Conservation (phyloP, 1,140 invertebrate species). For the Asbolus verrucosus region DNA sequence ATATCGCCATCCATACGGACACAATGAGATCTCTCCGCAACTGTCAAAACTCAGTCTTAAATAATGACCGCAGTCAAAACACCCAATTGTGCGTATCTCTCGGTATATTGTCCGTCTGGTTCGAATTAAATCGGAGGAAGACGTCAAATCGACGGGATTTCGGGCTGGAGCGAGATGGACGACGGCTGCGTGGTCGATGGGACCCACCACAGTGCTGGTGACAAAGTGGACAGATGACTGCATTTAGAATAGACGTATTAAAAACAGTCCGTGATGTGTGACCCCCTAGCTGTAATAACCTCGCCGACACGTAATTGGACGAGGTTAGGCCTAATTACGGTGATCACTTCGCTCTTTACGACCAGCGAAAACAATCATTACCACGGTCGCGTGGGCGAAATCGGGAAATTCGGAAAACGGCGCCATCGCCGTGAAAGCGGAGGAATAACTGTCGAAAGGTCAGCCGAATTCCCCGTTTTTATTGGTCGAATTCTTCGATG, state of each 20-base stretch:
- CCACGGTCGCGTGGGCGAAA: not conserved
- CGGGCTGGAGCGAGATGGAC: conserved; percentile 37
- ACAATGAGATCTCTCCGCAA: conserved; percentile 59
- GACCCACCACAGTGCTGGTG: conserved; percentile 56
- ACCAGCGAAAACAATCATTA: conserved; percentile 9
- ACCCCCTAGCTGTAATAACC: conserved; percentile 23
- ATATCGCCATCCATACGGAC: conserved; percentile 30
- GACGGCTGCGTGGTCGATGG: conserved; percentile 38
- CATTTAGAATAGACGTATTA: conserved; percentile 52
- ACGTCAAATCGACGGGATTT: conserved; percentile 2
- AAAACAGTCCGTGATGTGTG: conserved; percentile 39
- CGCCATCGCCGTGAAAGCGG: too few relatives aligned
- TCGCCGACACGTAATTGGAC: conserved; percentile 30
- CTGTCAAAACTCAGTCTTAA: conserved; percentile 61
- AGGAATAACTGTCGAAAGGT: too few relatives aligned
- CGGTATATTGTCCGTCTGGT: conserved; percentile 44
- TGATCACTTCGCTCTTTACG: conserved; percentile 5
- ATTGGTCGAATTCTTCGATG: not conserved
- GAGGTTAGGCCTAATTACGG: conserved; percentile 30
- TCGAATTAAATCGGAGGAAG: conserved; percentile 44
- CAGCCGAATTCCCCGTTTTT: not conserved
- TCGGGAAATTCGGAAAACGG: too few relatives aligned
- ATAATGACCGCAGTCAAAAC: conserved; percentile 63
- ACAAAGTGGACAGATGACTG: conserved; percentile 58
- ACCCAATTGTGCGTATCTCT: conserved; percentile 59